Conservation (phyloP, 2,888 invertebrate genomes). For the Mythimna vitellina region DNA sequence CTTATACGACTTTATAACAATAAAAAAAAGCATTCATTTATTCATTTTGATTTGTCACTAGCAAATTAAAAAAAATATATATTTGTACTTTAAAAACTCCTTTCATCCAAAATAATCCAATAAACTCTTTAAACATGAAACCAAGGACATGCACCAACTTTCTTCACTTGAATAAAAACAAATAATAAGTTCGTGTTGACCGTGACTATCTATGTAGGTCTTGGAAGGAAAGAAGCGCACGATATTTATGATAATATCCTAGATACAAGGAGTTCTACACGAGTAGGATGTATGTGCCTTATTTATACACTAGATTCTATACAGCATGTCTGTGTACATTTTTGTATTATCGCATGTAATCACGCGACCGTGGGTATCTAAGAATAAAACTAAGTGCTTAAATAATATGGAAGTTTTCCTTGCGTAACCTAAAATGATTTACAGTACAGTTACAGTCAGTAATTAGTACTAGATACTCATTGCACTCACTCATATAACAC, state of each 20-base stretch:
- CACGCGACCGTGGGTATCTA: slow-evolving; percentile 74
- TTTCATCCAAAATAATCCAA: background rate
- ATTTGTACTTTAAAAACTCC: background rate
- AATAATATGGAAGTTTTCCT: background rate
- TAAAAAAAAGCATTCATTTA: no score
- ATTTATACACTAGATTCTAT: slow-evolving; percentile 63
- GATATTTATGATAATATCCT: slow-evolving; percentile 63
- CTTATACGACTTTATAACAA: no score
- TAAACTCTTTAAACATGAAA: slow-evolving; percentile 3
- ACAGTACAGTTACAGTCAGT: no score
- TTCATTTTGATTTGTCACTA: no score
- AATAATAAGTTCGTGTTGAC: slow-evolving; percentile 46
- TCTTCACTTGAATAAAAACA: slow-evolving; percentile 20
- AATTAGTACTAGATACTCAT: background rate
- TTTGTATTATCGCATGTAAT: slow-evolving; percentile 69
- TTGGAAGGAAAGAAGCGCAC: slow-evolving; percentile 45
- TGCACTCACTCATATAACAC: no score
- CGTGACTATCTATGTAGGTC: slow-evolving; percentile 44
- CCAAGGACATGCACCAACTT: background rate
- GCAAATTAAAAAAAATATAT: no score
- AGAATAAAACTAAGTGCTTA: slow-evolving; percentile 64
- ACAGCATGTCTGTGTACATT: slow-evolving; percentile 69
- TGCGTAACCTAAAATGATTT: background rate
- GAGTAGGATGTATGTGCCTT: slow-evolving; percentile 55
- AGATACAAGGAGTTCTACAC: slow-evolving; percentile 58